Conservation (phyloP, 2,113 vertebrate species). For the Hemiprocne comata region DNA sequence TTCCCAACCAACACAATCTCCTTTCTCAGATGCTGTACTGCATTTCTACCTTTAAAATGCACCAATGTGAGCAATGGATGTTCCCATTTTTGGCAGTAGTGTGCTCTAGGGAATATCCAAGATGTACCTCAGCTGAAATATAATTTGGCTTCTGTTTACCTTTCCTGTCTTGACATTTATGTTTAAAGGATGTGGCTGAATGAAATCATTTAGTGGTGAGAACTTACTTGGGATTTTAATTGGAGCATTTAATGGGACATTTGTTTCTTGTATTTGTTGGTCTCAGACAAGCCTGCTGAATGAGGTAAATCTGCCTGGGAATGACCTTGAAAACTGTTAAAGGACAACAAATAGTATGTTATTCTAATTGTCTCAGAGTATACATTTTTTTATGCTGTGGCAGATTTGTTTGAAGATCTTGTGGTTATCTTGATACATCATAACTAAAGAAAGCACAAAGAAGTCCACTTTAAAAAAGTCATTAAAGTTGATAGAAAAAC, state of each 20-base stretch:
- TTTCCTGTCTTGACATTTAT: neutral
- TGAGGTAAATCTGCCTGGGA: neutral
- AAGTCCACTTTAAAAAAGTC: neutral
- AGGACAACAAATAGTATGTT: neutral
- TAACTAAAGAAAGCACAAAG: neutral
- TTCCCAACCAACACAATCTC: rapidly evolving
- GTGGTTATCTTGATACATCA: neutral
- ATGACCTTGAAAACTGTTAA: neutral
- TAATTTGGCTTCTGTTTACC: neutral
- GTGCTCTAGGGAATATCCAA: neutral
- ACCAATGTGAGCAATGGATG: neutral
- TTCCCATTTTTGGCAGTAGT: neutral
- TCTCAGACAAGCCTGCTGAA: neutral
- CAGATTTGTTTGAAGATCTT: neutral
- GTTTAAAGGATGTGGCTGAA: neutral
- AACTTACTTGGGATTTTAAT: neutral
- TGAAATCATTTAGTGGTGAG: neutral
- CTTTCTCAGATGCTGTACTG: neutral
- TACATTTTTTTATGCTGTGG: neutral
- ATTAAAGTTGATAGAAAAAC: neutral
- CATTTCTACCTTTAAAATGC: neutral
- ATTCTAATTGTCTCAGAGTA: neutral
- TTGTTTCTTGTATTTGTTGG: neutral
- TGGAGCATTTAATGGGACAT: neutral
- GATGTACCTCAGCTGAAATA: neutral